Evolutionary conservation across 2,113 vertebrate genomes (phyloP).

Genomic region (Bos taurus): ARS-UCD2.0 NC_037346.1:28874001-28874500

Average conservation of each 20-base stretch:
- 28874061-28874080: not conserved
- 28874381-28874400: not conserved
- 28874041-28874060: not conserved
- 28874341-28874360: not conserved
- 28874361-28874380: not conserved
- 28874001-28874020: not conserved
- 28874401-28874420: not conserved
- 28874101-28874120: not conserved
- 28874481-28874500: not conserved
- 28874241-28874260: not conserved
- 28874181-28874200: not conserved
- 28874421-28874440: not conserved
- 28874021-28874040: not conserved
- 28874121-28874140: not conserved
- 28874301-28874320: not conserved
- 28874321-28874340: not conserved
- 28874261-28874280: not conserved
- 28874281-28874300: not conserved
- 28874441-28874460: not conserved
- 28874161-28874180: not conserved
- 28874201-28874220: not conserved
- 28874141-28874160: not conserved
- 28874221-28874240: not conserved
- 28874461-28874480: not conserved
- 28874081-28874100: not conserved